phyloP scores from a whole-genome alignment of 2,113 vertebrate species.

The Notiomystis cincta region DNA sequence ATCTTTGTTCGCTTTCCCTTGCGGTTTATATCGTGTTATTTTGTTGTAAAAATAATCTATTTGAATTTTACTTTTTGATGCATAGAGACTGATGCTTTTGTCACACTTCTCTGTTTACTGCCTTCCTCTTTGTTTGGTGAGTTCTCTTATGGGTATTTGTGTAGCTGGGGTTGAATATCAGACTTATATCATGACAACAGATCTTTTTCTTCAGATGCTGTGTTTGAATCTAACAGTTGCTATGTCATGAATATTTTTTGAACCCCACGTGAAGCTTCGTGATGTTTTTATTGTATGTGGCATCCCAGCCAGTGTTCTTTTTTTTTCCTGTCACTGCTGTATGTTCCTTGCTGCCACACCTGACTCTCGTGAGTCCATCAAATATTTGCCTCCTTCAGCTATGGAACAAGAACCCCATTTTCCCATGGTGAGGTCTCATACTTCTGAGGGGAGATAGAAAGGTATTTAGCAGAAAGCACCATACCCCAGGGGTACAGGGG shows the following conservation, averaged over 20 bases:
- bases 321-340: not conserved
- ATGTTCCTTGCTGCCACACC: not conserved
- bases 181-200: not conserved
- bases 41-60: not conserved
- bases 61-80: not conserved
- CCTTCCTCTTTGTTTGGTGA: not conserved
- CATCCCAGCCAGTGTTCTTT: not conserved
- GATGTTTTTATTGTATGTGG: not conserved
- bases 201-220: not conserved
- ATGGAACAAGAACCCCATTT: not conserved
- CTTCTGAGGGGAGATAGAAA: not conserved
- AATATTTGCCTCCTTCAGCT: not conserved
- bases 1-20: not conserved
- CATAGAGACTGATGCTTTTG: not conserved
- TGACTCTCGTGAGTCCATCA: not conserved
- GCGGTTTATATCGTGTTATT: not conserved
- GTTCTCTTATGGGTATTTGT: not conserved
- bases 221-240: not conserved
- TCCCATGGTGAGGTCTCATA: not conserved
- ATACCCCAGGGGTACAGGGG: not conserved
- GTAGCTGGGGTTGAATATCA: not conserved
- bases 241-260: not conserved
- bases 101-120: not conserved
- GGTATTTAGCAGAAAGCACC: not conserved
- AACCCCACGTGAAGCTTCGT: not conserved